Conservation (phyloP, 2,797 vertebrate species). For the Pempheris klunzingeri region DNA sequence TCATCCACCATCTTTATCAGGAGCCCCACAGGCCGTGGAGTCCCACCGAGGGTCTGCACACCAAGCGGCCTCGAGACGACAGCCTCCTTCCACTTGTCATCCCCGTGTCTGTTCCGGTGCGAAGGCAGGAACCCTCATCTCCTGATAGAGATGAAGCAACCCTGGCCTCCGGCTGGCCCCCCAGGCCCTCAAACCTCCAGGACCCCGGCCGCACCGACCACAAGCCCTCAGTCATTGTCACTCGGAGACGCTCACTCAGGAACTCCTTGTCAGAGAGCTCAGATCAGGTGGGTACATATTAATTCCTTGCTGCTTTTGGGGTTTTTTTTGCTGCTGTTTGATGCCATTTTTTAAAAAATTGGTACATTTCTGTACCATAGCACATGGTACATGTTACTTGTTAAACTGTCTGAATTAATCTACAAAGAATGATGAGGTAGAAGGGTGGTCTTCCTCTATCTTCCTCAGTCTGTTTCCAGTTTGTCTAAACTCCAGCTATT, state of each 20-base stretch:
- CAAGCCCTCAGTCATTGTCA: constrained; percentile 95
- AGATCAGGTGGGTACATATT: constrained; percentile 85
- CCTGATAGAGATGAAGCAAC: constrained; percentile 82
- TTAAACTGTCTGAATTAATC: background rate
- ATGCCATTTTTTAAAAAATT: background rate
- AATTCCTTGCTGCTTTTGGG: background rate
- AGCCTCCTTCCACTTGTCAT: constrained; percentile 94
- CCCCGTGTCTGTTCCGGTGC: constrained; percentile 96
- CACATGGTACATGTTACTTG: background rate
- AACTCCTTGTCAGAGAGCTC: constrained; percentile 87
- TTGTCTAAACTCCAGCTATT: constrained; percentile 37
- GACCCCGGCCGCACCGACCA: constrained; percentile 86
- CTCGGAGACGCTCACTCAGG: constrained; percentile 91
- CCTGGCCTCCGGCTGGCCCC: constrained; percentile 81
- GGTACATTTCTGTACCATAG: background rate
- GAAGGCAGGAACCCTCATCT: constrained; percentile 84
- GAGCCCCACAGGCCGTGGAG: constrained; percentile 85
- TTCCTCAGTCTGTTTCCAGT: constrained; percentile 10
- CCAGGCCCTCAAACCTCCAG: constrained; percentile 69
- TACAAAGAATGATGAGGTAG: background rate
- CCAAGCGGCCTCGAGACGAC: constrained; percentile 90
- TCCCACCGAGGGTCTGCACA: constrained; percentile 76
- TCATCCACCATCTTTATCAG: constrained; percentile 37
- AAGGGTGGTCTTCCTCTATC: background rate
- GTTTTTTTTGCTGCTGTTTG: background rate